Conservation (phyloP, 2,797 vertebrate genomes). For the Rhinichthys osculus region DNA sequence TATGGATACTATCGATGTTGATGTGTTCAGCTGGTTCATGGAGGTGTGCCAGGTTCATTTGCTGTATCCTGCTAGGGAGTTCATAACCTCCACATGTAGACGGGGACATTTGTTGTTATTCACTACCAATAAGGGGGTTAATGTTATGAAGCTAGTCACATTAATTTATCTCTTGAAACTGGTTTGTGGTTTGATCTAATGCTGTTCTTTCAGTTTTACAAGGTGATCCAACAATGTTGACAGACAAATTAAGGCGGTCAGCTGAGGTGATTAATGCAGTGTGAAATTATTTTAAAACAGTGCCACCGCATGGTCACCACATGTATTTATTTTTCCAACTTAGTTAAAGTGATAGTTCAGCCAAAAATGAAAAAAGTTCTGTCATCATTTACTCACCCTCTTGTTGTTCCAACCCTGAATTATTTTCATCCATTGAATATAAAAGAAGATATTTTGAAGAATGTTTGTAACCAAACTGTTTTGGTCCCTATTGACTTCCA, state of each 20-base stretch:
- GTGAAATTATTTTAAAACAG: conserved; percentile 16
- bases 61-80: neutral
- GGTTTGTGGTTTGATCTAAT: neutral
- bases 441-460: neutral
- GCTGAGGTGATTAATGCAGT: neutral
- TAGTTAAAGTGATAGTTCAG: neutral
- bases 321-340: neutral
- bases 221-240: conserved; percentile 12
- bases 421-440: neutral
- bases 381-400: neutral
- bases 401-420: neutral
- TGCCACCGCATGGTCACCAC: conserved; percentile 19
- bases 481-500: too few relatives aligned
- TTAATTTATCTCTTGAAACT: neutral
- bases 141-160: too few relatives aligned
- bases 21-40: neutral
- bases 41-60: conserved; percentile 3
- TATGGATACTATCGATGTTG: neutral
- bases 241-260: conserved; percentile 3
- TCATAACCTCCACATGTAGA: conserved; percentile 11
- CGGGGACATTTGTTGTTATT: neutral
- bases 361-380: too few relatives aligned
- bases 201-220: conserved; percentile 4
- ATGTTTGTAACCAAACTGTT: neutral
- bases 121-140: too few relatives aligned